Base-by-base conservation (phyloP, 2,888 invertebrate genomes). In the Tethea ocularis region DNA sequence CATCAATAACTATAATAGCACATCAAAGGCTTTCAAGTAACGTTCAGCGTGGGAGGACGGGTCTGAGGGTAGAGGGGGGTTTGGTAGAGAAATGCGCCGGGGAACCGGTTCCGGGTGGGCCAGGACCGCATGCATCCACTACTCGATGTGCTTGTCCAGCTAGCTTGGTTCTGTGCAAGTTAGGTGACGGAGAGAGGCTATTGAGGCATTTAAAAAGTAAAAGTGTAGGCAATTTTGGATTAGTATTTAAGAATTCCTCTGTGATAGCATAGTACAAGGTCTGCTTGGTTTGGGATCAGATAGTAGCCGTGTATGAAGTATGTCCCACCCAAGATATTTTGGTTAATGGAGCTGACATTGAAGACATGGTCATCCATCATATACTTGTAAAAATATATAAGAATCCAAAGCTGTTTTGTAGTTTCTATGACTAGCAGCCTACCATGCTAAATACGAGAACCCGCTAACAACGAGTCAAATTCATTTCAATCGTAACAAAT, bases 81-180 rank as follows among this genome's bases (percentile, higher is more conserved):
- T 4, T 17, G 20, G 46, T 17, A 46, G 74, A 67, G 71, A 75
- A 74, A 73, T 68, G 77, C 67, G 61, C 62, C 57, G 56, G 60
- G 61, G 69, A 84, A 86, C 86, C 82, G 84, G 86, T 84, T 80
- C 59, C 52, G 63, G 63, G 55, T 66, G 63, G 69, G 46, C 46
- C 71, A 66, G 60, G 63, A 68, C 61, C 62, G 65, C 64, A 61
- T 53, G 56, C 55, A 57, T 61, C 60, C 59, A 58, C 63, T 20
- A 60, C 33, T 13, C 59, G 64, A 58, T 61, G 67, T 63, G 71
- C 69, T 62, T 62, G 67, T 63, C 65, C 61, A 62, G 67, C 69
- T 75, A 69, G 70, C 71, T 69, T 67, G 66, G 71, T 69, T 66
- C 65, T 64, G 64, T 71, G 69, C 66, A 69, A 64, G 61, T 66